Base-by-base conservation (phyloP, 2,888 invertebrate species). In the Hoplodrina blanda region DNA sequence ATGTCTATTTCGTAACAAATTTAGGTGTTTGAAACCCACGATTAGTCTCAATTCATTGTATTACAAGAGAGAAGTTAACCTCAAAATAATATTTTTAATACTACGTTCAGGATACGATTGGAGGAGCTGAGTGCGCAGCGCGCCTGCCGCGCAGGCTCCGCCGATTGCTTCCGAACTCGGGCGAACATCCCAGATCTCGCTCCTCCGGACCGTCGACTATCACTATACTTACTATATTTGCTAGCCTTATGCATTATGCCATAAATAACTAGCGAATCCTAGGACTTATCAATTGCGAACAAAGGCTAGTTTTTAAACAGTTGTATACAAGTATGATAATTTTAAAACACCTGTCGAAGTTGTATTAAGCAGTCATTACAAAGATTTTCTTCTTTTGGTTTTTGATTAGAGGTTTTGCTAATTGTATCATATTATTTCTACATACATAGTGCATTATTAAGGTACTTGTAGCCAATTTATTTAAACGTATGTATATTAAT, bases 61-160 rank as follows among this genome's bases (percentile, higher is more conserved):
- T 88, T 89, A 82, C 86, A 89, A 87, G 86, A 88, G 87, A 82
- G 86, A 92, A 93, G 90, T 89, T 95, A 96, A 96, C 96, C 96
- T 95, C 93, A 94, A 96, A 95, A 93, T 92, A 92, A 91, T 94
- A 93, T 94, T 95, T 93, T 92, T 94, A 91, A 93, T 92, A 92
- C 92, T 94, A 93, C 92, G 91, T 90, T 91, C 91, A 91, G 93
- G 91, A 91, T 92, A 91, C 92, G 91, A 93, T 94, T 92, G 93
- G 91, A 86, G 89, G 88, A 88, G 89, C 87, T 89, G 93, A 92
- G 92, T 90, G 90, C 89, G 89, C 86, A 87, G 80, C 84, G 88
- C 85, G 81, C 65, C 52, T 80, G 84, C 73, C 73, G 89, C 91
- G 94, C 92, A 93, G 87, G 84, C 91, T 91, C 93, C 85, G 76